Evolutionary conservation across 2,888 invertebrate species (phyloP), one percentile per base, ranked within the genome.

Genomic region (Panzeria rudis): DNA sequence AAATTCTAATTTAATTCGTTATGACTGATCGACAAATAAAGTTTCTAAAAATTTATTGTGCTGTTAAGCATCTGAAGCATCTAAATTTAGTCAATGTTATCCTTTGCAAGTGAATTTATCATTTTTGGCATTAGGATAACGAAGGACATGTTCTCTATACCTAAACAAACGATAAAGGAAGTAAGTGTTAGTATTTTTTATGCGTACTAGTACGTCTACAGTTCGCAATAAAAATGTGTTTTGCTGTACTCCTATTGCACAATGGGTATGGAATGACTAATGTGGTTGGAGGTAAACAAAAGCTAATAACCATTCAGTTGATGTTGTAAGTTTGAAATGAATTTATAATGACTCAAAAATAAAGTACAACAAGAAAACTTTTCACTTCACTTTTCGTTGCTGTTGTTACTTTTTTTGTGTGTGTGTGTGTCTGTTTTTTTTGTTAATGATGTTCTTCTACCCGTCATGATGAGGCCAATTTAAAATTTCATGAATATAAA

Each of bases 401-500:
- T 47, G 47, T 47, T 47, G 25, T 35, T 56, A 56, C 41, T 77
- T 59, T 25, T 62, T 59, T 47, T 64, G 29, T 20, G 54, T 44
- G 41, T 23, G 2, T 4, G 15, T 50, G 44, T 50, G 23, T 38
- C 52, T 54, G 54, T 1, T 25, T 41, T 59, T n/a, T 25, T 71
- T 52, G 32, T 35, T 73, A 78, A 82, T 78, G 78, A 75, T 72
- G 73, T 78, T 85, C 81, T 75, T 77, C 73, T 72, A 73, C 38
- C 73, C 78, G 47, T 73, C 62, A 83, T 83, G 84, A 86, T 83
- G 86, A 73, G 85, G 73, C 85, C 87, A 87, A 87, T 87, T 87
- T 87, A 86, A 87, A 87, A 86, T 87, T 86, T 87, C 86, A 87
- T 87, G 87, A 87, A 87, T 87, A 87, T 87, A 87, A 87, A 87